Percentiles rank a stretch among this genome's conserved stretches.
These are phyloP conservation scores for Nebria ingens DNA, from an alignment of 1,140 invertebrate species.

Conservation along the genomic window DNA sequence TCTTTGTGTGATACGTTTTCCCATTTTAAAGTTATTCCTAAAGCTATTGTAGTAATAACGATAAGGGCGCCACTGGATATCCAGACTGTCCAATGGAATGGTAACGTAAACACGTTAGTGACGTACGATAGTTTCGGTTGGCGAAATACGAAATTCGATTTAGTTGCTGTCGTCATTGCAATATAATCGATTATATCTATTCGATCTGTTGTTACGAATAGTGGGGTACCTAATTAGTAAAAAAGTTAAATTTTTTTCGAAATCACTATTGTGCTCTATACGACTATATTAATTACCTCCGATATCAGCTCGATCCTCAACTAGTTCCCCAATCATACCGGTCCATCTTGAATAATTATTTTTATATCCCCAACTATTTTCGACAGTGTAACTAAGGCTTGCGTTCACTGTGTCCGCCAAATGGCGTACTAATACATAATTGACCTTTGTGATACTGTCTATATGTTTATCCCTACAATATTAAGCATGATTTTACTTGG, in stretches of 20 bases:
- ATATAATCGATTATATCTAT: conserved; percentile 48
- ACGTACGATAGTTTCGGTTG: conserved; percentile 55
- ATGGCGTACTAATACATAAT: conserved; percentile 44
- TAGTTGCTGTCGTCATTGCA: conserved; percentile 45
- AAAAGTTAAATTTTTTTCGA: no score
- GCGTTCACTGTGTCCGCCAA: conserved; percentile 46
- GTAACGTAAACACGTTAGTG: conserved; percentile 50
- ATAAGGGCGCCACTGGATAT: conserved; percentile 38
- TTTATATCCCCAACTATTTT: conserved; percentile 44
- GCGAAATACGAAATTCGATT: conserved; percentile 51
- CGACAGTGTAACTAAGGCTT: conserved; percentile 39
- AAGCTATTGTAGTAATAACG: conserved; percentile 30
- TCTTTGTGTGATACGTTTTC: no score
- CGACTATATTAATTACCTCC: conserved; percentile 36
- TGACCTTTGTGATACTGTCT: conserved; percentile 53
- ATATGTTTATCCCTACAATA: conserved; percentile 41
- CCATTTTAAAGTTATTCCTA: conserved; percentile 33
- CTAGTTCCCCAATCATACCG: conserved; percentile 52
- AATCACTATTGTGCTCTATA: no score
- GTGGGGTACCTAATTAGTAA: conserved; percentile 38
- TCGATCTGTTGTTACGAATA: conserved; percentile 48
- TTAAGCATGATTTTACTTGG: no score
- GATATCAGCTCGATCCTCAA: conserved; percentile 46
- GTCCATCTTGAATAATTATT: conserved; percentile 39
- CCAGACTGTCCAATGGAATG: conserved; percentile 50